Evolutionary conservation across 1,140 invertebrate genomes (phyloP).

Genomic region (Panagrolaimus sp.): DNA sequence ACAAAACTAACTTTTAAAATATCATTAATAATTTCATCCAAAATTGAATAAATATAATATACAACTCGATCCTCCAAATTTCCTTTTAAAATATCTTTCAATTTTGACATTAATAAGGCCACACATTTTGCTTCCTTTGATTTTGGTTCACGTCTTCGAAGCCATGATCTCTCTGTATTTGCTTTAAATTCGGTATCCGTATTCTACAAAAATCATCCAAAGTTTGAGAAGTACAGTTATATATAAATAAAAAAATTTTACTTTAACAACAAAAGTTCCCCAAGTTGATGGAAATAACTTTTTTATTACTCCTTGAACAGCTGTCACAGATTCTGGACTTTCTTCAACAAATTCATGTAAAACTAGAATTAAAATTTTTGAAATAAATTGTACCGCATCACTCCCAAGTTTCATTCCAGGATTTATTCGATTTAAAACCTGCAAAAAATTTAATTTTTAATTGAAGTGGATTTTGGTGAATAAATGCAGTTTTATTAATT

Average conservation of each 20-base stretch:
- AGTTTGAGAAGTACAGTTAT: neutral
- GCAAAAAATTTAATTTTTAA: neutral
- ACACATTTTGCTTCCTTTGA: conserved; percentile 2
- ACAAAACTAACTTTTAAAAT: neutral
- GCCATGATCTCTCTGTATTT: conserved; percentile 3
- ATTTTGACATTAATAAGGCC: neutral
- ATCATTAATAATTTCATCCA: conserved; percentile 16
- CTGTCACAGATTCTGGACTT: conserved; percentile 18
- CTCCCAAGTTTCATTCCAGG: conserved; percentile 39
- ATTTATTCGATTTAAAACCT: conserved; percentile 9
- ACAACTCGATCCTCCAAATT: neutral
- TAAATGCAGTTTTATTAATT: no score
- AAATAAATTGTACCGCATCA: conserved; percentile 33
- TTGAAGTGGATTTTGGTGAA: no score
- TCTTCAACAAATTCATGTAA: conserved; percentile 34
- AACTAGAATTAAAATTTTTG: conserved; percentile 35
- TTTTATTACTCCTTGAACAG: conserved; percentile 1
- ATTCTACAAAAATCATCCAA: no score
- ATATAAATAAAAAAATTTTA: neutral
- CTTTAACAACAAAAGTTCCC: conserved; percentile 35
- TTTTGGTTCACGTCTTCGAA: neutral
- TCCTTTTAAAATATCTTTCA: neutral
- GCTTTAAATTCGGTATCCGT: neutral
- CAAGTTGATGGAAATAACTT: conserved; percentile 22
- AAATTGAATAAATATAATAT: conserved; percentile 1